These are phyloP conservation scores for Eulithis testata DNA, from an alignment of 2,888 invertebrate genomes.

Conservation along the genomic window DNA sequence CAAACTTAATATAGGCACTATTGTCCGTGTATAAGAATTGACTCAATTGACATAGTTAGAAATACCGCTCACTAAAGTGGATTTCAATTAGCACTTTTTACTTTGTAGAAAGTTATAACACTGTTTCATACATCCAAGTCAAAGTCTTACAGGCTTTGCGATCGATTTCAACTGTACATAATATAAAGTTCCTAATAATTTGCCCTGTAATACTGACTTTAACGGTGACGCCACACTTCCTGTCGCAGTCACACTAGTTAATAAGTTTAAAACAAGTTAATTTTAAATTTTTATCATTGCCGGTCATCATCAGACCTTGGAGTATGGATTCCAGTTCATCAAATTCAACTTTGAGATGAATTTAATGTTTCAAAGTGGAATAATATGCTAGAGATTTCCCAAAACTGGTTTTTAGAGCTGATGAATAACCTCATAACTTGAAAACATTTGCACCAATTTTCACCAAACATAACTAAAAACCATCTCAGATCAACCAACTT, in stretches of 20 bases:
- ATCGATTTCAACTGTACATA: slow-evolving; percentile 37
- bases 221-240: slow-evolving; percentile 60
- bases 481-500: too few species aligned
- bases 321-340: too few species aligned
- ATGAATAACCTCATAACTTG: too few species aligned
- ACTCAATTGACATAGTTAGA: slow-evolving; percentile 19
- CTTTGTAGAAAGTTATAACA: slow-evolving; percentile 9
- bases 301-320: too few species aligned
- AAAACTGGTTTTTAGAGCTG: too few species aligned
- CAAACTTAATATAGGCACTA: slow-evolving; percentile 16
- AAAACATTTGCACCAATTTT: too few species aligned
- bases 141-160: slow-evolving; percentile 7
- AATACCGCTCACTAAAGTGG: slow-evolving; percentile 2
- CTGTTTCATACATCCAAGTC: neutral
- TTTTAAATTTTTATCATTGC: too few species aligned
- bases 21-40: slow-evolving; percentile 5
- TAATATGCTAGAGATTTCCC: too few species aligned
- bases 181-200: slow-evolving; percentile 46
- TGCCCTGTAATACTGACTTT: slow-evolving; percentile 82
- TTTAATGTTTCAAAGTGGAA: too few species aligned
- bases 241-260: slow-evolving; percentile 28
- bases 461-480: too few species aligned
- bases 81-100: slow-evolving; percentile 9
- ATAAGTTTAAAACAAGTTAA: too few species aligned
- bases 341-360: too few species aligned